phyloP scores from a whole-genome alignment of 1,140 invertebrate species.

The Penaeus indicus region DNA sequence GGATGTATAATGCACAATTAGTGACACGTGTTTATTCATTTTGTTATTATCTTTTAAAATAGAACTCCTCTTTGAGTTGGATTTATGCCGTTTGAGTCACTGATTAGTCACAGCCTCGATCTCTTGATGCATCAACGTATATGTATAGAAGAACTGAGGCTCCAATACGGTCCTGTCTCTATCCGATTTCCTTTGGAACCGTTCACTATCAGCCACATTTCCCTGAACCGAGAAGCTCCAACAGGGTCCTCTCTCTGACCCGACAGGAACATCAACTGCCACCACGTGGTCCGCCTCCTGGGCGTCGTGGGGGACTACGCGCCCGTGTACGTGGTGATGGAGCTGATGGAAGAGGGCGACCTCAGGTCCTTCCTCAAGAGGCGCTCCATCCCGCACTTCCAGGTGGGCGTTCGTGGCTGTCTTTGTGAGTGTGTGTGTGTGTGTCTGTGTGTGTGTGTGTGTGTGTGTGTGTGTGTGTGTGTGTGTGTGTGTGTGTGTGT shows the following conservation, averaged over 20 bases:
- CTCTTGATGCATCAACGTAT: no score
- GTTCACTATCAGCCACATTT: no score
- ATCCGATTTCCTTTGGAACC: neutral
- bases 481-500: no score
- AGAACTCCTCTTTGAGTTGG: no score
- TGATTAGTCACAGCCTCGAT: no score
- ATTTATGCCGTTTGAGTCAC: no score
- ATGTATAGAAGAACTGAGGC: no score
- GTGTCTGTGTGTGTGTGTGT: neutral
- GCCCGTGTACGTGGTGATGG: constrained; percentile 61
- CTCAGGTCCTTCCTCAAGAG: constrained; percentile 51
- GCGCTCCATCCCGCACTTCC: neutral
- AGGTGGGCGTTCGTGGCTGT: neutral
- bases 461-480: neutral
- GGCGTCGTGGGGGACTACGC: constrained; percentile 48
- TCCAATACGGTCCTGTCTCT: neutral
- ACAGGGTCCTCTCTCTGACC: neutral
- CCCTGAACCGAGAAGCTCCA: no score
- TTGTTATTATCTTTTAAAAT: no score
- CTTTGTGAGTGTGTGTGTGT: neutral
- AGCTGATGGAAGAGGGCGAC: constrained; percentile 57
- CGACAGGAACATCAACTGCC: constrained; percentile 36
- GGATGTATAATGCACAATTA: no score
- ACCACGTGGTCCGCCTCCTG: constrained; percentile 58
- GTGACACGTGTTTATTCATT: no score